Evolutionary conservation across 2,888 invertebrate genomes (phyloP).

Genomic region (Dione juno): DNA sequence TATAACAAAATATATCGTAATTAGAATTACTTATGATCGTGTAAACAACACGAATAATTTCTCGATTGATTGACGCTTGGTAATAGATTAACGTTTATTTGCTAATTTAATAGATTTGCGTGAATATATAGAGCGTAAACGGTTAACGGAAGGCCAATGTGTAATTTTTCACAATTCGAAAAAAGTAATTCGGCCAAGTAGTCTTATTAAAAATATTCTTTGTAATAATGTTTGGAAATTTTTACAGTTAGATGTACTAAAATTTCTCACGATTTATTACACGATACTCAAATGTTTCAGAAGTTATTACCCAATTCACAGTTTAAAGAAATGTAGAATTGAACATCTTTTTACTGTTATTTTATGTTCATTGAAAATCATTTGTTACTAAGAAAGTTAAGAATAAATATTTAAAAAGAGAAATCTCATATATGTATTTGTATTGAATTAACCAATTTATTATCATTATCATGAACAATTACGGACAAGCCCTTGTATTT

Average conservation of each 20-base stretch:
- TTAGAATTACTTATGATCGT: not conserved
- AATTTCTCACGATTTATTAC: not conserved
- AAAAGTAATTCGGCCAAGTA: slow-evolving; percentile 18
- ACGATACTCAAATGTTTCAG: not conserved
- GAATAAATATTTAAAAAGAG: not conserved
- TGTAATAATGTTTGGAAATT: not conserved
- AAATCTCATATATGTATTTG: not conserved
- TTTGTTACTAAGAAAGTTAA: too few species aligned
- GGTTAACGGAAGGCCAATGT: slow-evolving; percentile 54
- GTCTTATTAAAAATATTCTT: slow-evolving; percentile 20
- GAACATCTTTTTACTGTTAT: not conserved
- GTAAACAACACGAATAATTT: slow-evolving; percentile 14
- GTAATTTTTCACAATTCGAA: slow-evolving; percentile 38
- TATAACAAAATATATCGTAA: not conserved
- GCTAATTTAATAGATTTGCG: slow-evolving; percentile 43
- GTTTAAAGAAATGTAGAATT: not conserved
- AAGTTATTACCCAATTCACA: not conserved
- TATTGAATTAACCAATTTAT: not conserved
- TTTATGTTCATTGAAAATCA: too few species aligned
- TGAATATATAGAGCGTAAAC: slow-evolving; percentile 59
- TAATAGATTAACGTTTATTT: slow-evolving; percentile 45
- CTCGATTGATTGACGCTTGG: slow-evolving; percentile 24
- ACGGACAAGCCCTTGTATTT: slow-evolving; percentile 9
- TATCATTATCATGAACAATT: not conserved
- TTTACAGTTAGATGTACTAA: not conserved